phyloP scores from a whole-genome alignment of 2,113 vertebrate species.

The Scatophagus argus region DNA sequence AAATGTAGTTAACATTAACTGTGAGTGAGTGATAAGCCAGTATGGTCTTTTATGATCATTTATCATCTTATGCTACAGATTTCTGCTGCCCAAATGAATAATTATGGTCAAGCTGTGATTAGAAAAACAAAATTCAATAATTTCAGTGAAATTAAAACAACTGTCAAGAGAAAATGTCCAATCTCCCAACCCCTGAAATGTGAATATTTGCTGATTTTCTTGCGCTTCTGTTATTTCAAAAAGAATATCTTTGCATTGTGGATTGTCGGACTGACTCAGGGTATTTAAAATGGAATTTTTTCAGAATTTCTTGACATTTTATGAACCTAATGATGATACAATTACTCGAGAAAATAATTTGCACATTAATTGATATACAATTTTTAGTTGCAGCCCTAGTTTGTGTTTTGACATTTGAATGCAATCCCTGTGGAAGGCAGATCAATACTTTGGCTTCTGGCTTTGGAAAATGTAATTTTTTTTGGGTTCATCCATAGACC shows the following conservation, averaged over 20 bases:
- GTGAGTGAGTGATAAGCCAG: background rate
- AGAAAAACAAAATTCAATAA: background rate
- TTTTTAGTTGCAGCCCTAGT: background rate
- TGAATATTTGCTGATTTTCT: background rate
- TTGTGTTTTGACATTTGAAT: background rate
- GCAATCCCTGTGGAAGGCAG: background rate
- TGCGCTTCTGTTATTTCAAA: background rate
- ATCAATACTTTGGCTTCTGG: background rate
- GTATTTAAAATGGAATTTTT: background rate
- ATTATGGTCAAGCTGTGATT: no score
- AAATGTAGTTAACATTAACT: slow-evolving; percentile 1
- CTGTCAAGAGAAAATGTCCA: background rate
- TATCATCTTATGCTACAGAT: background rate
- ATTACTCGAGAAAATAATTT: background rate
- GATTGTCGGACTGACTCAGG: no score
- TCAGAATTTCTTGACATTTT: background rate
- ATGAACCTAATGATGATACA: background rate
- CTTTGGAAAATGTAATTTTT: no score
- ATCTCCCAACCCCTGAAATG: background rate
- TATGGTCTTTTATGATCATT: background rate
- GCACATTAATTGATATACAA: background rate
- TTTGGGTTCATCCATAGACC: no score
- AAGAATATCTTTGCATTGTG: background rate
- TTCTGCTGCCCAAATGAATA: background rate
- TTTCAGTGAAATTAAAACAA: no score